Evolutionary conservation across 2,888 invertebrate genomes (phyloP).

Genomic region (Lasioglossum oenotherae): DNA sequence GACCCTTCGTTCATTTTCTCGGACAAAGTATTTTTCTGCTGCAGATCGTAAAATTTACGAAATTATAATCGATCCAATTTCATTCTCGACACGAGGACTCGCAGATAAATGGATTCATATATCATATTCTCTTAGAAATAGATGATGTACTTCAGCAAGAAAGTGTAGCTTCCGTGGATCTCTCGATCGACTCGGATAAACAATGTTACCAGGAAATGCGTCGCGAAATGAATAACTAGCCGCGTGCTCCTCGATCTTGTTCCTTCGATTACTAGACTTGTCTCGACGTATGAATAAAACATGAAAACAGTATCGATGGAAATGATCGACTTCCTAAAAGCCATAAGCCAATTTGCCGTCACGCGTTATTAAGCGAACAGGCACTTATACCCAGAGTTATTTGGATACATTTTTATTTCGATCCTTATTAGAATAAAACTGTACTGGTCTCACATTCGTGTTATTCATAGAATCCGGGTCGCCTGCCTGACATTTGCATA

Average conservation of each 20-base stretch:
- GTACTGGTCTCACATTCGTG: constrained; percentile 1
- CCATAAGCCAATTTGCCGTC: constrained; percentile 42
- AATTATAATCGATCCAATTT: neutral
- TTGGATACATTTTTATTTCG: neutral
- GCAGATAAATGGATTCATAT: too few species aligned
- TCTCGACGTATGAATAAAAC: constrained; percentile 58
- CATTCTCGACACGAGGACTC: neutral
- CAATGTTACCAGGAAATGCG: neutral
- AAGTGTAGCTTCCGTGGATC: neutral
- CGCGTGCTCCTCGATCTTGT: neutral
- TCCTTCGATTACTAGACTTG: constrained; percentile 25
- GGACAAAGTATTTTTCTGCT: neutral
- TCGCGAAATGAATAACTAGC: neutral
- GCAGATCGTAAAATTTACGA: neutral
- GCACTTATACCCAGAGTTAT: neutral
- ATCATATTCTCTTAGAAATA: too few species aligned
- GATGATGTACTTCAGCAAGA: neutral
- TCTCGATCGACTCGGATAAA: neutral
- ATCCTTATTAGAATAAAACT: constrained; percentile 10
- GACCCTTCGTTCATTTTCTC: neutral
- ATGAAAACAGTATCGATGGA: constrained; percentile 34
- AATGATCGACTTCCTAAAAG: constrained; percentile 55
- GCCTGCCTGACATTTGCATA: neutral
- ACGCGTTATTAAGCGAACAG: constrained; percentile 57
- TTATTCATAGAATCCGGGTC: neutral